Base-by-base conservation (phyloP, 2,113 vertebrate species). In the Toxotes jaculatrix region DNA sequence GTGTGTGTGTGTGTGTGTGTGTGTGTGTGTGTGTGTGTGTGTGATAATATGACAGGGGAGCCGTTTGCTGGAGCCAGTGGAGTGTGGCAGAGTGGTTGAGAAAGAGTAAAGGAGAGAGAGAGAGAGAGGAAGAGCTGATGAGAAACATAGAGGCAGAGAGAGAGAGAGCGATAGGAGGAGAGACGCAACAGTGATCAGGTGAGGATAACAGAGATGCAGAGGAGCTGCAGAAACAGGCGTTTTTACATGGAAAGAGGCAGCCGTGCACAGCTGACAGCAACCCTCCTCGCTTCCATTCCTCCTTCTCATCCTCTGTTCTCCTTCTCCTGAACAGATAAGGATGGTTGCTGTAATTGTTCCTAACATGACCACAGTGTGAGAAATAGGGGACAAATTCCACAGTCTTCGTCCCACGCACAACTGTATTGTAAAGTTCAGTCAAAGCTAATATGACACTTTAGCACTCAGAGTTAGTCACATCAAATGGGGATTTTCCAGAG, bases 1-100 rank as follows among this genome's bases (percentile, higher is more conserved):
- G 82, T 31, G 45, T 23, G 69, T 14, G 90, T 49, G 79, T 51
- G 87, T 87, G 90, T n/a, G 7, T 40, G 9, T 40, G 9, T 40
- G 8, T 7, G 8, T 53, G 45, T 70, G 75, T 63, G 75, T 31
- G 82, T 31, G 45, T 23, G 69, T 14, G 90, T 49, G 79, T 51
- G 87, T 87, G 90, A 91, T 93, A 93, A 93, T 92, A 93, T 94
- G 94, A 94, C 91, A 93, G 90, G 84, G 87, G 82, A 94, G 93
- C 85, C 65, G 80, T 93, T 94, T 92, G 93, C 91, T 90, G 88
- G 88, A 93, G 89, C 87, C 92, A 92, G 85, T 91, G 93, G 82
- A 94, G 93, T 95, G 94, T 94, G 87, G 84, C 89, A 78, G 90
- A 90, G 89, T 64, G 68, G 86, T 61, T 85, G 79, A 88, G 80